Conservation (phyloP, 2,888 invertebrate species). For the Andrena chrysosceles region DNA sequence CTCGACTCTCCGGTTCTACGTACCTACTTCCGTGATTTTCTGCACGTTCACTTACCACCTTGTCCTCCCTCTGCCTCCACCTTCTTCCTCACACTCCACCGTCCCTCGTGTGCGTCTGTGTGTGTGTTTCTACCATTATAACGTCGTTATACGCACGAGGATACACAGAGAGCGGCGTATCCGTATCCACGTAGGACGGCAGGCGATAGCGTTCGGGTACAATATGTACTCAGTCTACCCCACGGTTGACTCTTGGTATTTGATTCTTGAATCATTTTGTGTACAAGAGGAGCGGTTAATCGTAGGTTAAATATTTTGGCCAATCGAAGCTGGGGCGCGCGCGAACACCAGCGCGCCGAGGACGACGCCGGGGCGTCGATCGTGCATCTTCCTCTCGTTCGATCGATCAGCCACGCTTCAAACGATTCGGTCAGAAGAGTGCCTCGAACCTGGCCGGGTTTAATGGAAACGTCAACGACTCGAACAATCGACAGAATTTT, state of each 20-base stretch:
- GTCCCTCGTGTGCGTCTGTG: not conserved
- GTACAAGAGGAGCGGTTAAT: constrained; percentile 81
- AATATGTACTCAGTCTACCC: constrained; percentile 83
- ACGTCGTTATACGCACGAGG: constrained; percentile 68
- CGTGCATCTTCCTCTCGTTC: too few relatives aligned
- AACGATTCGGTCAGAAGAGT: too few relatives aligned
- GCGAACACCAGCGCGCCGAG: constrained; percentile 16
- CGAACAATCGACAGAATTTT: too few relatives aligned
- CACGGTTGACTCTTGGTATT: constrained; percentile 83
- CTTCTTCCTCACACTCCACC: constrained; percentile 6
- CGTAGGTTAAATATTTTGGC: constrained; percentile 84
- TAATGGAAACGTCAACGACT: too few relatives aligned
- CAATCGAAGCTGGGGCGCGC: constrained; percentile 64
- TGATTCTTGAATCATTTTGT: constrained; percentile 84
- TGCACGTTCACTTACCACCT: not conserved
- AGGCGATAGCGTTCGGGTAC: constrained; percentile 76
- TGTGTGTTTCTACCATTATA: constrained; percentile 66
- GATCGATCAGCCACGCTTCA: too few relatives aligned
- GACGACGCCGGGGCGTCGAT: not conserved
- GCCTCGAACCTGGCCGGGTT: too few relatives aligned
- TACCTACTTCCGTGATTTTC: too few relatives aligned
- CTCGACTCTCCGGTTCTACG: too few relatives aligned
- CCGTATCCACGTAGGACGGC: constrained; percentile 69
- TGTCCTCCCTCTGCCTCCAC: constrained; percentile 15
- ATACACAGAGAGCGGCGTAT: constrained; percentile 67